Percentiles rank a stretch among this genome's conserved stretches.
phyloP scores from a whole-genome alignment of 2,113 vertebrate genomes.

The Gymnocephalus cernua region DNA sequence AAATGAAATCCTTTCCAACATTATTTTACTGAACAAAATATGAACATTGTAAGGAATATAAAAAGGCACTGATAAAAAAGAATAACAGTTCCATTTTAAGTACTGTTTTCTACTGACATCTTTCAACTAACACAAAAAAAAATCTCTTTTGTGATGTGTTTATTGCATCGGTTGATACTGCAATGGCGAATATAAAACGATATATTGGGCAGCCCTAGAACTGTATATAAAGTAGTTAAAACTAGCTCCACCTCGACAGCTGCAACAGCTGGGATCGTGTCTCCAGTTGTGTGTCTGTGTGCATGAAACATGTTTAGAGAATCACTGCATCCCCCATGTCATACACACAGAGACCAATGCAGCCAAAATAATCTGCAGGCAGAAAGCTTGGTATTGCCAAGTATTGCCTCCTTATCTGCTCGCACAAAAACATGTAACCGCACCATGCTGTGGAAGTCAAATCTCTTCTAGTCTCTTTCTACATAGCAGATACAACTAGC shows the following conservation, averaged over 20 bases:
- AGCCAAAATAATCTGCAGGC: conserved; percentile 14
- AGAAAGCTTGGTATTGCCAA: no score
- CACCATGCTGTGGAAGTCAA: background rate
- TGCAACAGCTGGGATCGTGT: background rate
- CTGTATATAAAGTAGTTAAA: background rate
- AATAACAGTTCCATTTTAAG: no score
- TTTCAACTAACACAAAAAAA: no score
- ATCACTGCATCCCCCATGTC: conserved; percentile 21
- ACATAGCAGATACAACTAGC: background rate
- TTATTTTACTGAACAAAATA: no score
- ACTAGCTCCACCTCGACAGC: background rate
- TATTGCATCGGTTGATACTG: no score
- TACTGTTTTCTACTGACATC: no score
- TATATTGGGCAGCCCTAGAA: no score
- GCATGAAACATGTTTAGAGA: background rate
- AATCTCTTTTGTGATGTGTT: no score
- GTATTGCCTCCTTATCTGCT: background rate
- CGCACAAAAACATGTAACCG: background rate
- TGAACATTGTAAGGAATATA: no score
- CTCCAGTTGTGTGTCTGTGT: background rate
- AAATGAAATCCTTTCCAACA: no score
- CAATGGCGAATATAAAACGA: no score
- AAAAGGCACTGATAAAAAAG: no score
- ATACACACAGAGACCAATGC: conserved; percentile 3
- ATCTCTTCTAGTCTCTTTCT: background rate